Base-by-base conservation (phyloP, 2,113 vertebrate species). In the Hippopotamus amphibius region DNA sequence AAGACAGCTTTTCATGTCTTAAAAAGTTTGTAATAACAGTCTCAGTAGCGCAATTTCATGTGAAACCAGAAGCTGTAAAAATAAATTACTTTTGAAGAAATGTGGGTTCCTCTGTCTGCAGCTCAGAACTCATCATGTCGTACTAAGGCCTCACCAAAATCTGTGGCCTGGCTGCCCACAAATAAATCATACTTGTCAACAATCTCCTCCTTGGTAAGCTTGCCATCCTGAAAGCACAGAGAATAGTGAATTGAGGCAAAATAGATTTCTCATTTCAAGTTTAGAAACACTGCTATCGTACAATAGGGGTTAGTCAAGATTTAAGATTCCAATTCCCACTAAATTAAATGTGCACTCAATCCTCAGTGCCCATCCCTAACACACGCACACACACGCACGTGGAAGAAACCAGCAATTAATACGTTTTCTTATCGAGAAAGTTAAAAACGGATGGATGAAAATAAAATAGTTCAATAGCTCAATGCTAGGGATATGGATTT, bases 111-210 rank as follows among this genome's bases (percentile, higher is more conserved):
- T 95, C 74, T 68, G 91, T 88, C 15, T 93, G 84, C 59, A 81
- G 84, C 96, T 98, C 98, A 99, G 96, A 99, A 99, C 93, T 99
- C 99, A 37, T 99, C 99, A 8, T 99, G 99, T 61, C 99, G 99
- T 96, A 99, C 98, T 97, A 99, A 97, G 7, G 99, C 99, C 96
- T 99, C 99, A 3, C 99, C 99, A 21, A 99, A 99, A 97, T 99
- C 99, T 61, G 99, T 99, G 97, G 99, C 99, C 97, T 99, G 99
- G 97, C 99, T 99, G 76, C 99, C 99, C 89, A 99, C 99, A 95
- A 99, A 99, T 95, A 99, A 97, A 82, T 99, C 99, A 3, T 99
- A 99, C 87, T 99, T 99, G 88, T 99, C 98, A 72, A 99, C 98
- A 61, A 99, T 99, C 97, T 99, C 99, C 88, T 99, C 98, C 97